A percentile compares a stretch with the other conserved stretches of the same genome.
These are phyloP conservation scores for Boloria selene DNA, from an alignment of 2,888 invertebrate genomes.

Conservation along the genomic window DNA sequence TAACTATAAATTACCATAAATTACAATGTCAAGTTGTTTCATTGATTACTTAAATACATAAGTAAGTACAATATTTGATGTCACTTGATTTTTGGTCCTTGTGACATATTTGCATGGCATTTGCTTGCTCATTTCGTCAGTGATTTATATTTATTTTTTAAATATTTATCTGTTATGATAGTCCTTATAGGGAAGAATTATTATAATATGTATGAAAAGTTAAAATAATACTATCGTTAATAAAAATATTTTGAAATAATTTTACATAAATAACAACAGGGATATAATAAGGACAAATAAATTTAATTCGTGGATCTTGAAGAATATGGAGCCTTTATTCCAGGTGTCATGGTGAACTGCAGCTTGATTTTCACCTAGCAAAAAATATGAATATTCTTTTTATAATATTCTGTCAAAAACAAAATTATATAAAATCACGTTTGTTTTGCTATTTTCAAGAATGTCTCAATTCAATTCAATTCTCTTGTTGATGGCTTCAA, in stretches of 20 bases:
- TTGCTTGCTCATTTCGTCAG: neutral
- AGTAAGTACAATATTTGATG: neutral
- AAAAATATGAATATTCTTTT: neutral
- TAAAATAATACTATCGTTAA: neutral
- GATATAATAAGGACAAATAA: constrained; percentile 55
- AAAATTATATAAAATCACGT: no score
- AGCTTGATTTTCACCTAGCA: constrained; percentile 83
- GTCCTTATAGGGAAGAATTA: no score
- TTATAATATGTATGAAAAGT: neutral
- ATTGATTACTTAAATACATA: no score
- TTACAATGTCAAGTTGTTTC: no score
- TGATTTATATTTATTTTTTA: neutral
- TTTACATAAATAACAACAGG: constrained; percentile 57
- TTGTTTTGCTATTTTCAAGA: no score
- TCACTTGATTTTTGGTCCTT: constrained; percentile 26
- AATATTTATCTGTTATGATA: neutral
- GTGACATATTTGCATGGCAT: neutral
- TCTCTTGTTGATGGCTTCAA: no score
- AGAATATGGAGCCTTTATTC: constrained; percentile 77
- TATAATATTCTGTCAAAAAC: no score
- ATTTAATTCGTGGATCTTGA: constrained; percentile 60
- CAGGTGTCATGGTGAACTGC: constrained; percentile 85
- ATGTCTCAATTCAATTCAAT: no score
- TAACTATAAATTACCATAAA: neutral
- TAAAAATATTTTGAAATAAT: neutral